A percentile compares a stretch with the other conserved stretches of the same genome.
phyloP scores from a whole-genome alignment of 30 jellyfish, hydroid and myxozoan species.

The Aurelia sp. region DNA sequence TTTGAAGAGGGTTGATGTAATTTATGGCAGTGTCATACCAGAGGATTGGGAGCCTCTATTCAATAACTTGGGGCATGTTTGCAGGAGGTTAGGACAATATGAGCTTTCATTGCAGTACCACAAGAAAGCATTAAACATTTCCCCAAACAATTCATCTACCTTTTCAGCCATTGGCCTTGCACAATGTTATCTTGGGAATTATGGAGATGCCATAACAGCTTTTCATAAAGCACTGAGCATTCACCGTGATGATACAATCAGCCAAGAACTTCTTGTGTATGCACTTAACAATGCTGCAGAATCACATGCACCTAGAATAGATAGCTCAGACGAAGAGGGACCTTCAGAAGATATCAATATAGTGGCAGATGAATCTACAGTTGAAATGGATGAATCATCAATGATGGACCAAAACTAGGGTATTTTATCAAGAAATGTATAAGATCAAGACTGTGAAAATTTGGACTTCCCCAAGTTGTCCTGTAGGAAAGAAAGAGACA shows the following conservation, averaged over 20 bases:
- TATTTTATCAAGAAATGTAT: too few species aligned
- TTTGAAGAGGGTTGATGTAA: slow-evolving; percentile 57
- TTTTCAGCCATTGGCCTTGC: slow-evolving; percentile 88
- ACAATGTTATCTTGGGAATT: slow-evolving; percentile 50
- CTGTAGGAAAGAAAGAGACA: too few species aligned
- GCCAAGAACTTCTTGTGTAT: slow-evolving; percentile 78
- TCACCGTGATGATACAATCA: slow-evolving; percentile 83
- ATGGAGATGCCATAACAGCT: slow-evolving; percentile 67
- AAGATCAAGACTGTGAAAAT: too few species aligned
- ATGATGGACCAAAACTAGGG: slow-evolving; percentile 42
- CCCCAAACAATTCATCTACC: slow-evolving; percentile 82
- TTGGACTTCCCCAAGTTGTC: too few species aligned
- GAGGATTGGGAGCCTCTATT: slow-evolving; percentile 93
- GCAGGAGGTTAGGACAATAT: slow-evolving; percentile 69
- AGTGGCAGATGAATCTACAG: slow-evolving; percentile 29
- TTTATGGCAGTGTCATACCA: slow-evolving; percentile 33
- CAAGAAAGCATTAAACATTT: slow-evolving; percentile 64
- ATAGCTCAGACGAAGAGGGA: slow-evolving; percentile 53
- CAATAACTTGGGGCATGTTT: slow-evolving; percentile 89
- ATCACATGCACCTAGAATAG: slow-evolving; percentile 19
- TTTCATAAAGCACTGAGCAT: slow-evolving; percentile 83
- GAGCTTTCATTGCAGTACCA: slow-evolving; percentile 71
- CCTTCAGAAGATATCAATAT: slow-evolving; percentile 24
- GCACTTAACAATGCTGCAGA: slow-evolving; percentile 79
- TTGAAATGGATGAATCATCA: slow-evolving; percentile 64